Base-by-base conservation (phyloP, 2,797 vertebrate genomes). In the Rhadinocentrus ornatus region DNA sequence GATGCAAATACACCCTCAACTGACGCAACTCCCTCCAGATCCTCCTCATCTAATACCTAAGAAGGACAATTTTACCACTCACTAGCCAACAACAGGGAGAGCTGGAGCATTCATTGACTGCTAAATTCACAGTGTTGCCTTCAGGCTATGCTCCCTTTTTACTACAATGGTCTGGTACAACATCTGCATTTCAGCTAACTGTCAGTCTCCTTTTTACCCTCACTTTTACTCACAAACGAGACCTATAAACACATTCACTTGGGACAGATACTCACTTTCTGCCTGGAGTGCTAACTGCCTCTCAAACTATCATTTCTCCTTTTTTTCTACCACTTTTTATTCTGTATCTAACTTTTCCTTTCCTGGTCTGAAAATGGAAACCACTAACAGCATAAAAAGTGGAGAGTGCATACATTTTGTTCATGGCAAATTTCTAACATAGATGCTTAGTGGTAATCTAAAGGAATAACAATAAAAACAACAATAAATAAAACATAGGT, bases 121-220 rank as follows among this genome's bases (percentile, higher is more conserved):
- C 29, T 68, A 50, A 68, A 62, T 20, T 66, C 34, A 11, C 59
- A 57, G 53, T 8, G 29, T 50, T 68, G 46, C 67, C 34, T 32
- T 53, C 20, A 54, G 58, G 48, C 13, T 29, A 31, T 24, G 31
- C 32, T 60, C 59, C 34, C 20, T 0, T 0, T 26, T 57, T 26
- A 50, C 53, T 44, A 26, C 16, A 58, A n/a, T 22, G 29, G 35
- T 44, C 37, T 27, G 22, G 39, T 37, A 54, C 31, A 60, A 66
- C 26, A 52, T 67, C 24, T 67, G 44, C 20, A 44, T 31, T 32
- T 52, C 59, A 2, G 54, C 59, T 58, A 34, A 56, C 35, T 53
- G 24, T 37, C 39, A 34, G 41, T 26, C 63, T 66, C 35, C 27
- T 53, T 57, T 44, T 57, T 57, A 62, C 11, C 16, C 50, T 37